Percentiles rank a stretch among this genome's conserved stretches.
Evolutionary conservation across 2,888 invertebrate genomes (phyloP).

Genomic region (Linnaemya tessellans): DNA sequence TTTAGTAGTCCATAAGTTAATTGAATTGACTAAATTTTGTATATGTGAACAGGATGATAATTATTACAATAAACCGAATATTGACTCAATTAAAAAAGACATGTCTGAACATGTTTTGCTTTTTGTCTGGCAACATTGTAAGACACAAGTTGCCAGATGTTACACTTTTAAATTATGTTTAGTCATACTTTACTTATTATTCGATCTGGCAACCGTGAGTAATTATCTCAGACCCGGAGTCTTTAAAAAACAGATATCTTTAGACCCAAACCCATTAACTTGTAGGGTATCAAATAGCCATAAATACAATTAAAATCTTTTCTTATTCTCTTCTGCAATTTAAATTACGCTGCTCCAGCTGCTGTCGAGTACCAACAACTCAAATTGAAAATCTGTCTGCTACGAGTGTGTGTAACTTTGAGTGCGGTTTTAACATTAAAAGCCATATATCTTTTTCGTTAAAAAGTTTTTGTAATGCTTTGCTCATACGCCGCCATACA

Average conservation of each 20-base stretch:
- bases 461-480: not conserved
- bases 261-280: not conserved
- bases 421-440: conserved; percentile 16
- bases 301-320: conserved; percentile 6
- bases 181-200: too few species aligned
- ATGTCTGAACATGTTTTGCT: too few species aligned
- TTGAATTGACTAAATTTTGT: too few species aligned
- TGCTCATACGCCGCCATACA: not conserved
- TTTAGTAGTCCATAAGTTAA: too few species aligned
- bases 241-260: not conserved
- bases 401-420: not conserved
- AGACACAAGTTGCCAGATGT: too few species aligned
- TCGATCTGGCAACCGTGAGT: too few species aligned
- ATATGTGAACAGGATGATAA: too few species aligned
- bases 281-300: conserved; percentile 26
- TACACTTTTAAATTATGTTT: too few species aligned
- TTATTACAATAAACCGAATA: too few species aligned
- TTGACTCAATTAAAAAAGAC: too few species aligned
- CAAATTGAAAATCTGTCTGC: not conserved
- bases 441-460: conserved; percentile 48
- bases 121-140: too few species aligned
- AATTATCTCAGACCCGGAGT: too few species aligned
- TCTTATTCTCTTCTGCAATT: not conserved
- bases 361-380: not conserved
- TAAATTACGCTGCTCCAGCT: not conserved